phyloP scores from a whole-genome alignment of 2,113 vertebrate species.

The Laterallus jamaicensis region DNA sequence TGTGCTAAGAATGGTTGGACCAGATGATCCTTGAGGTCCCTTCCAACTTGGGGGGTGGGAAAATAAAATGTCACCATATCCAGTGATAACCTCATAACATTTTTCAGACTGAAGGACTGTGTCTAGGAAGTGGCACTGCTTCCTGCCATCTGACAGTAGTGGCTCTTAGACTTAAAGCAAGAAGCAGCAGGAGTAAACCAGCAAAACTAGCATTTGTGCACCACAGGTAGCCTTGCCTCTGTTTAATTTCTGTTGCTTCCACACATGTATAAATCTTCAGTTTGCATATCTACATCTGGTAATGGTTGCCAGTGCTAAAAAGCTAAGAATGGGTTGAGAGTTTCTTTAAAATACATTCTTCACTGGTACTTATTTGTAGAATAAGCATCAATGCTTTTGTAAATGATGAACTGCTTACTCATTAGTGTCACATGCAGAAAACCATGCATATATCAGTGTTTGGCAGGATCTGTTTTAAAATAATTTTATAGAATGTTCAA shows the following conservation, averaged over 20 bases:
- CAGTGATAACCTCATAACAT: background rate
- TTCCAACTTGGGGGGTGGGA: too few relatives aligned
- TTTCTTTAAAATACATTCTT: background rate
- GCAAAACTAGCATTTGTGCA: background rate
- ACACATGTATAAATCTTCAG: background rate
- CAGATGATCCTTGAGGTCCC: too few relatives aligned
- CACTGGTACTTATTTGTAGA: background rate
- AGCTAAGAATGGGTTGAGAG: background rate
- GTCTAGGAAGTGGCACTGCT: too few relatives aligned
- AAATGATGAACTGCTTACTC: background rate
- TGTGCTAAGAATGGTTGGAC: too few relatives aligned
- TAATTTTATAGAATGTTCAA: background rate
- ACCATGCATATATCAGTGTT: background rate
- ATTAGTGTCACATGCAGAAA: background rate
- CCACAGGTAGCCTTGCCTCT: rapidly evolving
- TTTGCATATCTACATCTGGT: background rate
- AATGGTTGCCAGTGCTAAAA: background rate
- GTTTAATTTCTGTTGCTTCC: background rate
- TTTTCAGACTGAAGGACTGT: background rate
- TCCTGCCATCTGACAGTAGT: too few relatives aligned
- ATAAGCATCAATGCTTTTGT: background rate
- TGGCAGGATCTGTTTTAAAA: background rate
- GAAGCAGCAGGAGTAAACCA: background rate
- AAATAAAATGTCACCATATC: background rate
- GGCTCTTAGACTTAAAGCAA: background rate